Base-by-base conservation (phyloP, 2,797 vertebrate species). In the Enteromius fasciolatus region DNA sequence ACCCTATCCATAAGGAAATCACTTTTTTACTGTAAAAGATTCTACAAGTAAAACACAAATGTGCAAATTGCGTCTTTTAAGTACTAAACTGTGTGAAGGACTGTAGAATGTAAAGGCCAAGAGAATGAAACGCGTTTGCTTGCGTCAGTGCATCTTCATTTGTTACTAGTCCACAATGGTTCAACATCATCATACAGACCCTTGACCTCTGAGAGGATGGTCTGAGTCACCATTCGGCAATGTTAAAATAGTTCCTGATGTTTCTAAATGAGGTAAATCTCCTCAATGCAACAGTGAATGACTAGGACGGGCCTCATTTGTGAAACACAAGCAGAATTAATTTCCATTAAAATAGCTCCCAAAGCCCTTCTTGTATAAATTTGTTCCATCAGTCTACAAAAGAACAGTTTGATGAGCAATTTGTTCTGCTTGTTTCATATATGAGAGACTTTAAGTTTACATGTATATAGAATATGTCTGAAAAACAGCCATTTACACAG, bases 381-480 rank as follows among this genome's bases (percentile, higher is more conserved):
- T 12, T 18, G 12, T 23, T 52, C 39, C 5, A 25, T 80, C 41
- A 1, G 2, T 36, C 11, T 54, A 23, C 1, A 0, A 33, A 41
- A 57, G 31, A 39, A 25, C 8, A 10, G 7, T 59, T 57, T 59
- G 5, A 11, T 4, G 11, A 80, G 41, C 72, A 48, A 61, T 72
- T 12, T 23, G 39, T 80, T 61, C 68, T 80, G 54, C 54, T 20
- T 36, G 54, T 48, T 69, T 61, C 10, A 17, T 25, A n/a, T 63
- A 48, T 36, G 25, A 48, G 28, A 8, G 10, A n/a, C 4, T 23
- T 59, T 72, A 18, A 48, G 67, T 72, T 80, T 80, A 80, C 78
- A 46, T 70, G 68, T 80, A 63, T 72, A 80, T 72, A 72, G 25
- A 63, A 61, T 46, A n/a, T 81, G 67, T 59, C 63, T 63, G 41